Evolutionary conservation across 1,140 invertebrate species (phyloP).

Genomic region (Aphelenchoides fujianensis): DNA sequence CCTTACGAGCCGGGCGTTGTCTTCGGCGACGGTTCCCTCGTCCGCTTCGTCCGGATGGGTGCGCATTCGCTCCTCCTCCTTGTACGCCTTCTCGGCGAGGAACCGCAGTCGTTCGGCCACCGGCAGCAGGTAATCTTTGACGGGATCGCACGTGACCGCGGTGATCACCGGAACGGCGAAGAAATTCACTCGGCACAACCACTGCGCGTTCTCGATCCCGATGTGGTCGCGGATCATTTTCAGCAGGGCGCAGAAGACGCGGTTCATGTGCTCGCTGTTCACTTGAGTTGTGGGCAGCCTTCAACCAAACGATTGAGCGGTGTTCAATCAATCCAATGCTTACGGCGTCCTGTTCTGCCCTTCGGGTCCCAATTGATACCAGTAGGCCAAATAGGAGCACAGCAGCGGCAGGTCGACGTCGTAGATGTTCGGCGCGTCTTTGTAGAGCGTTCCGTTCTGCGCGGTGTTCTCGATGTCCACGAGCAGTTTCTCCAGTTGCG

Average conservation of each 20-base stretch:
- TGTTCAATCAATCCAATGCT: conserved; percentile 64
- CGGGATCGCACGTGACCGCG: conserved; percentile 66
- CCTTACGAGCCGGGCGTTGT: conserved; percentile 77
- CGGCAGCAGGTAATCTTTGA: conserved; percentile 66
- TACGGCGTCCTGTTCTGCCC: conserved; percentile 78
- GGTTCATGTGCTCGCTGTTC: conserved; percentile 94
- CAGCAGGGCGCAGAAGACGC: conserved; percentile 86
- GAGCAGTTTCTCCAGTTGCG: conserved; percentile 84
- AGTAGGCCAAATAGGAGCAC: conserved; percentile 93
- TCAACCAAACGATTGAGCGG: conserved; percentile 27
- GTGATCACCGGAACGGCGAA: conserved; percentile 67
- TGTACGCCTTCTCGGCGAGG: conserved; percentile 63
- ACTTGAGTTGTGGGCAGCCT: conserved; percentile 90
- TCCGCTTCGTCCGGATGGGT: conserved; percentile 62
- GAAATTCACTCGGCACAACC: conserved; percentile 94
- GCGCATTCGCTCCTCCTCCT: conserved; percentile 62
- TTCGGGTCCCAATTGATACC: conserved; percentile 95
- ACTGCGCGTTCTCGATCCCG: conserved; percentile 82
- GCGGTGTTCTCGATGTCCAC: conserved; percentile 90
- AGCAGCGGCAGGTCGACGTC: conserved; percentile 93
- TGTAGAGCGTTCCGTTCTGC: conserved; percentile 85
- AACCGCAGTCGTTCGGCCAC: conserved; percentile 64
- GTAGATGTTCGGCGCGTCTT: conserved; percentile 87
- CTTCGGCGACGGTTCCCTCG: conserved; percentile 60
- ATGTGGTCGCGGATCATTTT: conserved; percentile 96